Base-by-base conservation (phyloP, 2,888 invertebrate species). In the Lingula anatina region DNA sequence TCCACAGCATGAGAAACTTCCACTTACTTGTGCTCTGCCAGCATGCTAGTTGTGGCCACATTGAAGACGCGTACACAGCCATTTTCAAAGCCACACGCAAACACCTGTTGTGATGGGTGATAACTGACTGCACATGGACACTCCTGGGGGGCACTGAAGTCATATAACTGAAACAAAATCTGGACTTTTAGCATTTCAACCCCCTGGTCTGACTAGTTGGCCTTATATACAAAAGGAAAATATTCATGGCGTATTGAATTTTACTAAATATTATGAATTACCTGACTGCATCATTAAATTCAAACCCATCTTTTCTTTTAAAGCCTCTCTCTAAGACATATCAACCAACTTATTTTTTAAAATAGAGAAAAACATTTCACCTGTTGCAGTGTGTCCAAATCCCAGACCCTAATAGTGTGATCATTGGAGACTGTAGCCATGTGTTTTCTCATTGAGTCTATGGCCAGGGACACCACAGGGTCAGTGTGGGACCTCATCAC, bases 41-140 rank as follows among this genome's bases (percentile, higher is more conserved):
- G 50, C 55, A 75, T 63, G 51, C 66, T 67, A n/a, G 73, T 73
- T 12, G 64, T 61, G 50, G 64, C 60, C 5, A 76, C 69, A 57
- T 70, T 69, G 50, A 76, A 76, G 20, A 75, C 62, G 36, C 73
- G 55, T 7, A 76, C 68, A 39, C 67, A 56, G n/a, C 76, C 76
- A 51, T 63, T 69, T 54, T 66, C 66, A 63, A 76, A 76, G 23
- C 76, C 76, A 61, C 73, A 74, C 24, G 73, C 73, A 60, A 75
- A 73, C 24, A 73, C 61, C 64, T 73, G 71, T 45, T 67, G 54
- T n/a, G 61, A 53, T 1, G 74, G 74, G 46, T 73, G 71, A 57
- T 70, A 73, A 43, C 57, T 55, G 42, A 74, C 65, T 21, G 64
- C 56, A 50, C 62, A 64, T 3, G 75, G 75, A 46, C 64, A 66